Base-by-base conservation (phyloP, 2,113 vertebrate genomes). In the Cyphomyrus plagiostoma region DNA sequence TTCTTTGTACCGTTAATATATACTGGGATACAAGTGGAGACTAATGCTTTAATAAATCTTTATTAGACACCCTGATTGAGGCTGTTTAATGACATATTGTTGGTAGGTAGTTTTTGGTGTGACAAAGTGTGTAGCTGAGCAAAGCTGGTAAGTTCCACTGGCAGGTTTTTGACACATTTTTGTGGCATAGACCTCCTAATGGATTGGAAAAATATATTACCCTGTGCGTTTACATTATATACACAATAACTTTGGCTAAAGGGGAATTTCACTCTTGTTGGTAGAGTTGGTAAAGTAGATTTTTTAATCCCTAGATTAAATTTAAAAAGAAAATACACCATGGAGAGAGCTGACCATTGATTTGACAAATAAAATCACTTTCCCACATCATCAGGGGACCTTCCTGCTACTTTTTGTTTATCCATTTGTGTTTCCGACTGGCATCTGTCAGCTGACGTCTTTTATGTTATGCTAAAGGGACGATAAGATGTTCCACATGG, bases 41-140 rank as follows among this genome's bases (percentile, higher is more conserved):
- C 66, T 87, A 91, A 87, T 50, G 88, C 90, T 91, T 87, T 35
- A 89, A 91, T 89, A 49, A 83, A 88, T 89, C 80, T 88, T 91
- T 90, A 91, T 92, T 91, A 90, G 88, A 86, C 66, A 74, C 89
- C 90, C 88, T 90, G 90, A 91, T 91, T 91, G 89, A 86, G 74
- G 80, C 49, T 58, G 58, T 56, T 89, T 70, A 82, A 49, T 56
- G 50, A 53, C n/a, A n/a, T 66, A n/a, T 52, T 62, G 21, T 50
- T 9, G 1, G 39, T 62, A 56, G 49, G 46, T 46, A 21, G 58
- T 26, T 83, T 39, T 26, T 21, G 23, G 88, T 15, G 0, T 66
- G 15, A 50, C 19, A 82, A 77, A 89, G 74, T 56, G 88, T 82
- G 48, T 56, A 77, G 30, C 19, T 50, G 74, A 35, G 88, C 48